Evolutionary conservation across 1,140 invertebrate genomes (phyloP).

Genomic region (Eurosta solidaginis): DNA sequence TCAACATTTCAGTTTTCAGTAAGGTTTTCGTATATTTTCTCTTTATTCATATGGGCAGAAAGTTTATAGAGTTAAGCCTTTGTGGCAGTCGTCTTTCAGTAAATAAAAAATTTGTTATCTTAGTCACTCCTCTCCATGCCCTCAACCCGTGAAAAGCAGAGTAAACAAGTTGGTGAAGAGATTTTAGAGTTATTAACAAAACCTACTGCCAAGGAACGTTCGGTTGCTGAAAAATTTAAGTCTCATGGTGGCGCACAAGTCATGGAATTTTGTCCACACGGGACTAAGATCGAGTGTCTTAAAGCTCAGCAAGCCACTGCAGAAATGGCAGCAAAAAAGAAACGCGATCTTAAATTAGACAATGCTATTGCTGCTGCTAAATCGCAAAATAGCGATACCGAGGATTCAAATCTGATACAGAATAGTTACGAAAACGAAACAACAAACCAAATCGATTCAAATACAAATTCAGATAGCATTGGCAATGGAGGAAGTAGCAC

Average conservation of each 20-base stretch:
- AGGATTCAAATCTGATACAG: conserved; percentile 56
- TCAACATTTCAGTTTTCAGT: too few species aligned
- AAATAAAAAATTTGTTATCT: conserved; percentile 36
- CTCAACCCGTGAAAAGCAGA: conserved; percentile 92
- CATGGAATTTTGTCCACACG: conserved; percentile 95
- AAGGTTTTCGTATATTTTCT: too few species aligned
- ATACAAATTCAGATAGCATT: neutral
- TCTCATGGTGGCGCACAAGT: conserved; percentile 94
- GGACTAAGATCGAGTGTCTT: conserved; percentile 87
- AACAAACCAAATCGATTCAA: neutral
- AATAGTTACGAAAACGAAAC: neutral
- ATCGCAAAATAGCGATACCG: neutral
- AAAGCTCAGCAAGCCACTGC: conserved; percentile 65
- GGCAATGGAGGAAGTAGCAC: neutral
- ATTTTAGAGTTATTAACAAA: conserved; percentile 92
- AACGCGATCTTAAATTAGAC: conserved; percentile 34
- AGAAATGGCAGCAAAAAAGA: conserved; percentile 56
- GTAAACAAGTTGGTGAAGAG: conserved; percentile 94
- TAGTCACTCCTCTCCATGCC: conserved; percentile 88
- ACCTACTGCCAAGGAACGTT: conserved; percentile 94
- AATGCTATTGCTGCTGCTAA: conserved; percentile 1
- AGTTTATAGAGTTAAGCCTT: too few species aligned
- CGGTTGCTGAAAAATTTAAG: conserved; percentile 90
- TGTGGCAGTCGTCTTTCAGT: too few species aligned
- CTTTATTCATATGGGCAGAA: too few species aligned